Base-by-base conservation (phyloP, 2,888 invertebrate genomes). In the Mythimna loreyi region DNA sequence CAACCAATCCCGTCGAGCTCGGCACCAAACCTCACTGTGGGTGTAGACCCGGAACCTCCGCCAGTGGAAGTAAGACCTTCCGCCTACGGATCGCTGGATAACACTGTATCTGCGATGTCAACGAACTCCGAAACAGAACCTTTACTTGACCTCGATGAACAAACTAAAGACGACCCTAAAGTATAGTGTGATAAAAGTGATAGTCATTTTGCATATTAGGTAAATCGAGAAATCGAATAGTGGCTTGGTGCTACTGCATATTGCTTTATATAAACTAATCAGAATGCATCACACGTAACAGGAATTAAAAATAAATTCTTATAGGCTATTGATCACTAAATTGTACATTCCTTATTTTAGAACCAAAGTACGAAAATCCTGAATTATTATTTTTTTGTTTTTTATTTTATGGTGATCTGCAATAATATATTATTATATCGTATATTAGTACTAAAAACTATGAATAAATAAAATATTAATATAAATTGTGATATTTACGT, bases 11-110 rank as follows among this genome's bases (percentile, higher is more conserved):
- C 89, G 0, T 94, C 94, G 1, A 93, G 90, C 59, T 95, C 96
- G 0, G 94, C 92, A 2, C 95, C 95, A 0, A 90, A 90, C 66
- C 77, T 94, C 6, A 87, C 91, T 0, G 84, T 89, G 3, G 33
- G 55, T 13, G 55, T 30, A 33, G 93, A 92, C 21, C 71, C 85
- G 19, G 92, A 90, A 56, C 86, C 90, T 0, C 91, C 92, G 0
- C 66, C 87, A 0, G 92, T 92, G 0, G 94, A 94, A 66, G 77
- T 91, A 16, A 82, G 93, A 47, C 91, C 94, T 0, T 91, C 94
- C 0, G 89, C 87, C 0, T 96, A 96, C 75, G 96, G 96, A 1
- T 93, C 96, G 1, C 82, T 94, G 19, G 94, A 94, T 53, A 92
- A 89, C 60, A 92, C 94, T 0, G 81, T 86, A 23, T 80, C 90